These are phyloP conservation scores for Lycia hirtaria DNA, from an alignment of 2,888 invertebrate species.

Conservation along the genomic window DNA sequence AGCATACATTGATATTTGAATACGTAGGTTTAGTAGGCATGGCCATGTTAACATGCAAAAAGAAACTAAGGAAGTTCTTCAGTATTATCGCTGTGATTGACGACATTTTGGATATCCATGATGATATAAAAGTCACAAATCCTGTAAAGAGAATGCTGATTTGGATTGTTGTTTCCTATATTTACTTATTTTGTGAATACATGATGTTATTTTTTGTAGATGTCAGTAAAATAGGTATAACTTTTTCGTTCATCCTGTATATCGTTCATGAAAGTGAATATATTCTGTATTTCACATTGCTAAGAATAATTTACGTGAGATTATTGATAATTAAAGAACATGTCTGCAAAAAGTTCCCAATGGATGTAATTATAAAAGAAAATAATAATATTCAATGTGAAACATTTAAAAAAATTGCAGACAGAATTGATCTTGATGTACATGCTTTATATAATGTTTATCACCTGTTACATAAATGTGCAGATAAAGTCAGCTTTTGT, in stretches of 20 bases:
- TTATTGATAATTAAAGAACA: conserved; percentile 60
- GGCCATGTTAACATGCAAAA: background rate
- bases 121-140: conserved; percentile 43
- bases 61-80: conserved; percentile 48
- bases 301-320: conserved; percentile 49
- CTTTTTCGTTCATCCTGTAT: background rate
- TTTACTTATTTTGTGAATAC: background rate
- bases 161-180: background rate
- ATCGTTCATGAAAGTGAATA: conserved; percentile 4
- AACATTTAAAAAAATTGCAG: conserved; percentile 44
- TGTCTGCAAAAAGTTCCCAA: conserved; percentile 53
- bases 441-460: conserved; percentile 59
- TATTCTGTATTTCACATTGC: background rate
- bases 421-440: conserved; percentile 52
- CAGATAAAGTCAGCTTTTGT: conserved; percentile 58
- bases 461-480: conserved; percentile 62
- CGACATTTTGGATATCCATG: conserved; percentile 51
- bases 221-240: background rate
- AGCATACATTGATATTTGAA: background rate
- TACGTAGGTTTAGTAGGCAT: background rate
- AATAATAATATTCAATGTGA: too few relatives aligned
- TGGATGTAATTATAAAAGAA: conserved; percentile 15
- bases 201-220: background rate
- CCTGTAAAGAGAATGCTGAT: conserved; percentile 40
- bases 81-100: conserved; percentile 56